Evolutionary conservation across 2,888 invertebrate genomes (phyloP), one percentile per base, ranked within the genome.

Genomic region (Torymus texanus): DNA sequence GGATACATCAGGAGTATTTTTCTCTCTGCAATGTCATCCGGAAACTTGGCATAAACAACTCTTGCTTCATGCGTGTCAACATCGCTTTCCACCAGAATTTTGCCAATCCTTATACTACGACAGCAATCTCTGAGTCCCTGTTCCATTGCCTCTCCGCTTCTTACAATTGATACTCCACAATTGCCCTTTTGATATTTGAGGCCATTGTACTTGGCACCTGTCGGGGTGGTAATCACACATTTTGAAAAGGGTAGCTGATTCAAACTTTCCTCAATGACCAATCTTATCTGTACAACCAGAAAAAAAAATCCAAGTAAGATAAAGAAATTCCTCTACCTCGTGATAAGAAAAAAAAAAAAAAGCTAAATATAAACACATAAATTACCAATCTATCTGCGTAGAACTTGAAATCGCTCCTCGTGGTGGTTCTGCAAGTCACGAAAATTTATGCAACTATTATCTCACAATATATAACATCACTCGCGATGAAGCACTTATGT

Each of bases 1-100:
- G 99, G 99, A 91, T 99, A 99, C 97, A 99, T 98, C 2, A 99
- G 93, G 63, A 99, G 92, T 59, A 99, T 97, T 89, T 94, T 94
- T 85, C 99, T 92, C 73, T 94, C 93, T 0, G 95, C 93, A 83
- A 99, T 97, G 89, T 99, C 99, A 83, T 98, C 97, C 0, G 99
- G 98, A 89, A 99, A 97, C 89, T 99, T 95, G 5, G 99, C 97
- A 90, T 99, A 99, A 2, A 99, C 97, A 0, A 99, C 98, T 88
- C 95, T 95, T 0, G 99, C 98, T 89, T 97, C 98, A 86, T 98
- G 98, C 0, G 98, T 98, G 86, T 98, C 98, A 12, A 95, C 95
- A 92, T 98, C 98, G 82, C 97, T 97, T 90, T 98, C 98, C 0
- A 99, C 97, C 62, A 99, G 92, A 88, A 99, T 99, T 92, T 99